Base-by-base conservation (phyloP, 2,113 vertebrate genomes). In the Corythaeola cristata region DNA sequence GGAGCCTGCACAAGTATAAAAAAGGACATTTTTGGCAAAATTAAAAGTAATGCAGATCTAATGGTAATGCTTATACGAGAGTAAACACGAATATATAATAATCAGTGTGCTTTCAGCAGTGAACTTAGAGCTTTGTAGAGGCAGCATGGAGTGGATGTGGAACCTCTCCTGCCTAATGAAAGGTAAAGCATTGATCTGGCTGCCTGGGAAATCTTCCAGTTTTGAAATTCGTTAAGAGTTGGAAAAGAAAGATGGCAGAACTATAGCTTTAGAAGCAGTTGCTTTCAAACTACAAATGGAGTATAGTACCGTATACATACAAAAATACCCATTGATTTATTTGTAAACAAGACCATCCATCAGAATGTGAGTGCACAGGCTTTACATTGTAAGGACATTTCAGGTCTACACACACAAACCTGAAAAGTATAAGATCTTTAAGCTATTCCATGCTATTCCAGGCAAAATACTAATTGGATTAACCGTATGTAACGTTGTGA, bases 61-160 rank as follows among this genome's bases (percentile, higher is more conserved):
- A 0, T 56, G 30, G 19, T 85, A 68, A n/a, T 62, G 39, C 33
- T 76, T 80, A 5, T 37, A 18, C 17, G 55, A 76, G 28, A 76
- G 33, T 52, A 88, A 53, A 50, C 19, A 4, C 19, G 11, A 41
- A 24, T 39, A 8, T 26, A 26, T 12, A 37, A 26, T 60, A 66
- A 77, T 8, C 41, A 16, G 17, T 24, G 33, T 64, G 14, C 44
- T 80, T 79, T 49, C 41, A 45, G 27, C 56, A 33, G 18, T 56
- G 23, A 23, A 33, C 11, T 80, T 39, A 23, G 71, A 68, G 32
- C 52, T 64, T 47, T 69, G 55, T 39, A 64, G 44, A 41, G 32
- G 66, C 26, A 16, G 9, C 0, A 0, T 41, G 37, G 15, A 20
- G 11, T 22, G 30, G 28, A 16, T 4, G 3, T 30, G 41, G 45